A percentile compares a stretch with the other conserved stretches of the same genome.
These are phyloP conservation scores for Diprion similis DNA, from an alignment of 1,140 invertebrate genomes.

Conservation along the genomic window DNA sequence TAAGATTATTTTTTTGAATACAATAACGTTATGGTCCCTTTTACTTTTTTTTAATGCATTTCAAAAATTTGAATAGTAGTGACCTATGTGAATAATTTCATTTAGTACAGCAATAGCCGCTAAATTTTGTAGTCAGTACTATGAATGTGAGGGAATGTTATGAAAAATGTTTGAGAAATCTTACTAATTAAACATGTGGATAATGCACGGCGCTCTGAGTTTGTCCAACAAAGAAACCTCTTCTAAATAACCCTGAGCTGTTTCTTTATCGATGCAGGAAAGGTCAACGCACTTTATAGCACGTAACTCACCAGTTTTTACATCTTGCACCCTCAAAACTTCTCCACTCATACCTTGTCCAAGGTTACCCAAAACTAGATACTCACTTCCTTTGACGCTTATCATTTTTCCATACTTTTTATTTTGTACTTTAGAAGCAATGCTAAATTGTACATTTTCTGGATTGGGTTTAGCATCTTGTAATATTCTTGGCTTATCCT, in stretches of 20 bases:
- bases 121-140: conserved; percentile 19
- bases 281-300: conserved; percentile 68
- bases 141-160: conserved; percentile 28
- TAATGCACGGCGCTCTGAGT: conserved; percentile 85
- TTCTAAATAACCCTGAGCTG: conserved; percentile 84
- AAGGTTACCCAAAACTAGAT: conserved; percentile 52
- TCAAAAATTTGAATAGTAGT: conserved; percentile 33
- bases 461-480: not conserved
- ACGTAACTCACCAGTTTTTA: conserved; percentile 57
- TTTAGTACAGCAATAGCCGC: too few species aligned
- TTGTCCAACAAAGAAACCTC: conserved; percentile 87
- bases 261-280: conserved; percentile 67
- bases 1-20: conserved; percentile 43
- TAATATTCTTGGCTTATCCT: not conserved
- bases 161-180: conserved; percentile 49
- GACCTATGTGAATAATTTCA: conserved; percentile 44
- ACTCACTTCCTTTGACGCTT: conserved; percentile 47
- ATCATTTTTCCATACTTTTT: conserved; percentile 33
- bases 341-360: conserved; percentile 70
- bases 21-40: conserved; percentile 45
- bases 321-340: conserved; percentile 61
- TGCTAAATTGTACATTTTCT: conserved; percentile 28
- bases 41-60: conserved; percentile 62
- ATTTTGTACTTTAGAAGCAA: conserved; percentile 26
- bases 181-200: conserved; percentile 90